Conservation (phyloP, 2,797 vertebrate genomes). For the Thripadectes ignobilis region DNA sequence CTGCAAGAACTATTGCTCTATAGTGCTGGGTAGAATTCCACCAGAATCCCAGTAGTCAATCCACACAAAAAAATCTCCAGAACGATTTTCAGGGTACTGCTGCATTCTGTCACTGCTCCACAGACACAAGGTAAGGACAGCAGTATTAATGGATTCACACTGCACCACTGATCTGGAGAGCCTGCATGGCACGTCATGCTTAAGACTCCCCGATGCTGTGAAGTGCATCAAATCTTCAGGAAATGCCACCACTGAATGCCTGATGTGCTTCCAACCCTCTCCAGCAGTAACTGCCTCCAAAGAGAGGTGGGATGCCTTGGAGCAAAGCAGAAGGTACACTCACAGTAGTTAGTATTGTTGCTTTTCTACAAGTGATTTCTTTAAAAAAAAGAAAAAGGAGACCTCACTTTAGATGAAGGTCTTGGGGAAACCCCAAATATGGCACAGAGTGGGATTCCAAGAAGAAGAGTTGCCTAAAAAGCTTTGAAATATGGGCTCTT, state of each 20-base stretch:
- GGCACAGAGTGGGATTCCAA: neutral
- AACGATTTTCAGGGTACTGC: neutral
- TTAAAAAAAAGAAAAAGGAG: neutral
- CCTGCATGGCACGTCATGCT: neutral
- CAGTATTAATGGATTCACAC: neutral
- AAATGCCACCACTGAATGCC: neutral
- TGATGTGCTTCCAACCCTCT: neutral
- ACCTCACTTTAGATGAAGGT: neutral
- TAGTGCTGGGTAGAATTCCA: neutral
- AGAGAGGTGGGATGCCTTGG: neutral
- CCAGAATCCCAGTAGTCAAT: neutral
- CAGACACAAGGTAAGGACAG: neutral
- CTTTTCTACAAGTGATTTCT: neutral
- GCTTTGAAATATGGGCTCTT: neutral
- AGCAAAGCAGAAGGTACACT: neutral
- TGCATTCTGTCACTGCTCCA: neutral
- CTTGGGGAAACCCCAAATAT: neutral
- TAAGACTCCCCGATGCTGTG: neutral
- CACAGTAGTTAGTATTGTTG: neutral
- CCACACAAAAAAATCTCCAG: neutral
- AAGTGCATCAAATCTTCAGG: neutral
- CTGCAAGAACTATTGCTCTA: neutral
- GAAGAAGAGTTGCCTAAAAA: neutral
- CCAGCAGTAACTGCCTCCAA: neutral
- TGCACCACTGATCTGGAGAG: neutral